Conservation (phyloP, 1,140 invertebrate species). For the Drosophila burlai region DNA sequence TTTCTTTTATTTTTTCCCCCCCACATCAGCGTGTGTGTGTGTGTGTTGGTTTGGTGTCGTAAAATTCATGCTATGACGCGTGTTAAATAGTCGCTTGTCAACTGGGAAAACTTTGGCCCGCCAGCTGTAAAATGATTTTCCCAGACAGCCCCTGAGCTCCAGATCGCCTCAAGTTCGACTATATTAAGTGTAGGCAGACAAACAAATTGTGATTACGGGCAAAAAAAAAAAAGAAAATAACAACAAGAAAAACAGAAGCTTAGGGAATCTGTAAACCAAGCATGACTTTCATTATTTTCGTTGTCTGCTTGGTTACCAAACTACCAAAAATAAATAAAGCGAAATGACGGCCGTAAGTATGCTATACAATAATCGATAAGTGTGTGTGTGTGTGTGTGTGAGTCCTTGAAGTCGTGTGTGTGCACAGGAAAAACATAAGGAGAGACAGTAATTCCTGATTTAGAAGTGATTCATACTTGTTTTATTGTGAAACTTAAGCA, state of each 20-base stretch:
- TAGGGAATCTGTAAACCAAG: conserved; percentile 38
- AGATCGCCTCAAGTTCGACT: conserved; percentile 45
- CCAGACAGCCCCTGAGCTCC: conserved; percentile 37
- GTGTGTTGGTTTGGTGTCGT: conserved; percentile 47
- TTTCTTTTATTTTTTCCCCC: conserved; percentile 69
- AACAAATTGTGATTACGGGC: conserved; percentile 70
- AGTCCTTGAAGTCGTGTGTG: conserved; percentile 14
- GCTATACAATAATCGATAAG: conserved; percentile 81
- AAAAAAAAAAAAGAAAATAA: conserved; percentile 8
- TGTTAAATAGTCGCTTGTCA: conserved; percentile 82
- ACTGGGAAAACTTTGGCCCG: conserved; percentile 53
- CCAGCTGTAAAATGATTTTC: conserved; percentile 52
- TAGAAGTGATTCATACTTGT: not conserved
- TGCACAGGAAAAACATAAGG: conserved; percentile 12
- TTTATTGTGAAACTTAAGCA: not conserved
- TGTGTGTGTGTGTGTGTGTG: conserved; percentile 27
- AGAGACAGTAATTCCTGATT: not conserved
- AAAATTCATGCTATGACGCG: conserved; percentile 77
- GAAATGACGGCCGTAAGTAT: conserved; percentile 70
- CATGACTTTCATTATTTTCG: conserved; percentile 65
- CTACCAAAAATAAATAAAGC: conserved; percentile 40
- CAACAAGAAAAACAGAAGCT: conserved; percentile 24
- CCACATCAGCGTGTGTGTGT: conserved; percentile 15
- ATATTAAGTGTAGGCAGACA: conserved; percentile 46
- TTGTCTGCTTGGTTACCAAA: conserved; percentile 37